Conservation (phyloP, 2,888 invertebrate species). For the Timema cristinae region DNA sequence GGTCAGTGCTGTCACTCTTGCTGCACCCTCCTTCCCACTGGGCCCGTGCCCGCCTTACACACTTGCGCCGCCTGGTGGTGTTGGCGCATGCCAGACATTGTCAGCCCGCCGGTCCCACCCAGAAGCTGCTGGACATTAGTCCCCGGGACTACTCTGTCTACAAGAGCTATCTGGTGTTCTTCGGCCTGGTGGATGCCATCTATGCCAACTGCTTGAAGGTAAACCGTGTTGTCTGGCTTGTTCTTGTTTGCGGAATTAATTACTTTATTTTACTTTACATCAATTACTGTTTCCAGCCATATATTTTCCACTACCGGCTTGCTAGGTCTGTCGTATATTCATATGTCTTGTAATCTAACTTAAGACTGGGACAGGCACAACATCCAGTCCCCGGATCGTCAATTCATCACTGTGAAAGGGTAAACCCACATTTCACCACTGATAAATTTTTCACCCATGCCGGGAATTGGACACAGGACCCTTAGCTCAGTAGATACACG, state of each 20-base stretch:
- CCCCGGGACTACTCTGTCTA: constrained; percentile 72
- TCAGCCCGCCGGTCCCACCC: constrained; percentile 60
- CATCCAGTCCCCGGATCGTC: too few species aligned
- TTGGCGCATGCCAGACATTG: constrained; percentile 71
- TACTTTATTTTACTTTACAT: too few species aligned
- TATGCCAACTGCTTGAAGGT: constrained; percentile 86
- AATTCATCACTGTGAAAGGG: too few species aligned
- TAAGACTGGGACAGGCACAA: too few species aligned
- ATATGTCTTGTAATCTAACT: too few species aligned
- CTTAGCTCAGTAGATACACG: too few species aligned
- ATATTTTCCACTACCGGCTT: too few species aligned
- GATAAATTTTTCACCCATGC: too few species aligned
- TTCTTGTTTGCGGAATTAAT: background rate
- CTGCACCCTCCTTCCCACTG: constrained; percentile 75
- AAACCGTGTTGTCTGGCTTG: constrained; percentile 16
- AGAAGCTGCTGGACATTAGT: constrained; percentile 49
- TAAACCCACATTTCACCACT: too few species aligned
- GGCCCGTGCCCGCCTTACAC: constrained; percentile 64
- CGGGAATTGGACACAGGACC: too few species aligned
- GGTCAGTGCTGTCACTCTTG: constrained; percentile 73
- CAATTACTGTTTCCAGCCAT: too few species aligned
- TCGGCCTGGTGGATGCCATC: constrained; percentile 78
- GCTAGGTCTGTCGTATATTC: too few species aligned
- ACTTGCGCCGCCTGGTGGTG: constrained; percentile 72
- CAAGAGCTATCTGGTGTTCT: constrained; percentile 80